Percentiles rank a stretch among this genome's conserved stretches.
Conservation (phyloP, 2,113 vertebrate genomes). For the Leiothrix lutea region DNA sequence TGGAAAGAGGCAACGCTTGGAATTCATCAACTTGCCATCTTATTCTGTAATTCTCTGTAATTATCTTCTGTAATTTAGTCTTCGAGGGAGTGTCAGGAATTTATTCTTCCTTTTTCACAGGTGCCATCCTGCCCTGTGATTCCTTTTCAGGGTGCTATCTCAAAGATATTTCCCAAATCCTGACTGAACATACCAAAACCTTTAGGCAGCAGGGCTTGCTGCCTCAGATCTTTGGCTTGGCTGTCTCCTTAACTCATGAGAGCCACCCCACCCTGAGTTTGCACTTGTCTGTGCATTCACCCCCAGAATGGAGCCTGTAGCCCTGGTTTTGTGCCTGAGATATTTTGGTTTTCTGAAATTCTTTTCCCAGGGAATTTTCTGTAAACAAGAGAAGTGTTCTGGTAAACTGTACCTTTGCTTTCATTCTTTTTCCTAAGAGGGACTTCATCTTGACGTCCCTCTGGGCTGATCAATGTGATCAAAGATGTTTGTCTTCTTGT, state of each 20-base stretch:
- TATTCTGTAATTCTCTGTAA: not conserved
- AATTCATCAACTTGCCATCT: not conserved
- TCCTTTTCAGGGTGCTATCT: not conserved
- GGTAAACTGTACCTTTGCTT: no score
- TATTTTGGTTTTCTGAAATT: no score
- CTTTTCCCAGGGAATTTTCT: no score
- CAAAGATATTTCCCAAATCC: not conserved
- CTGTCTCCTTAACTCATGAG: not conserved
- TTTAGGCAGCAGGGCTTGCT: not conserved
- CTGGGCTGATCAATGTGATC: no score
- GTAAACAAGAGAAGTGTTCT: no score
- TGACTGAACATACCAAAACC: not conserved
- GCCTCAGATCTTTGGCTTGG: not conserved
- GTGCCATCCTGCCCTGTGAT: accelerated
- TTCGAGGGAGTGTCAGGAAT: not conserved
- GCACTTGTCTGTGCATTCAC: not conserved
- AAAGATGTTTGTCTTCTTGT: no score
- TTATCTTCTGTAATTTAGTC: not conserved
- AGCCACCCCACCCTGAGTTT: accelerated
- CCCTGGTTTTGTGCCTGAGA: no score
- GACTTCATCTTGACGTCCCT: no score
- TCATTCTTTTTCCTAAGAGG: no score
- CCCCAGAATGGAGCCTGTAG: not conserved
- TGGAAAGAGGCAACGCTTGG: not conserved
- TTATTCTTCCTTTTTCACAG: not conserved